A percentile compares a stretch with the other conserved stretches of the same genome.
phyloP scores from a whole-genome alignment of 2,797 vertebrate species.

The Buceros bicornis region DNA sequence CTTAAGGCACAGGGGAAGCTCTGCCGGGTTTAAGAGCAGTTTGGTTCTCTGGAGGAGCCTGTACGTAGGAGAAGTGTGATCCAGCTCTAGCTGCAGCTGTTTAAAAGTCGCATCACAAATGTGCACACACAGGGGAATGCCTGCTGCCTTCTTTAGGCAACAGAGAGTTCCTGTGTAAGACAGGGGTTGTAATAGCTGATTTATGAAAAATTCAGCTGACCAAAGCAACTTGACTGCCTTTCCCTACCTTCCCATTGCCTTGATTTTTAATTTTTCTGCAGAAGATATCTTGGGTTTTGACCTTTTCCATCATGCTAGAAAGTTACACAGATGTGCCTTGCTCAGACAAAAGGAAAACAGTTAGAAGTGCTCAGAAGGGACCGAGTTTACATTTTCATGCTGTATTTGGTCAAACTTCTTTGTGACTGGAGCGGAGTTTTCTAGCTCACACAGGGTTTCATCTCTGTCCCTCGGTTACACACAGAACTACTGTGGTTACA shows the following conservation, averaged over 20 bases:
- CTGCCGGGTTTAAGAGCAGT: background rate
- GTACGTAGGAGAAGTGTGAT: fast-evolving
- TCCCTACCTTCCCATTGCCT: background rate
- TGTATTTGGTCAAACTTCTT: background rate
- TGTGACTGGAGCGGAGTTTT: background rate
- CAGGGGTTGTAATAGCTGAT: background rate
- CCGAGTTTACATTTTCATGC: background rate
- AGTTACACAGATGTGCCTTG: background rate
- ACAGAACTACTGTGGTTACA: background rate
- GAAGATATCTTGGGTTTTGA: background rate
- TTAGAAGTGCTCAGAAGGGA: background rate
- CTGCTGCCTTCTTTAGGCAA: background rate
- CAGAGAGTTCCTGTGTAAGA: background rate
- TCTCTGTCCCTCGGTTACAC: background rate
- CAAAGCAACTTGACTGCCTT: background rate
- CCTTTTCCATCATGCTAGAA: background rate
- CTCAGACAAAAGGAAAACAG: background rate
- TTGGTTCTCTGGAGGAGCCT: background rate
- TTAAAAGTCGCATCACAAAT: background rate
- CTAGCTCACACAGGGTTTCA: background rate
- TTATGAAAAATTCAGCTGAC: background rate
- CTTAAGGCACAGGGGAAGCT: background rate
- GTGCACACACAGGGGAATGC: background rate
- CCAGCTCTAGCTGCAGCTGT: background rate
- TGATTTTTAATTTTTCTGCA: background rate